These are phyloP conservation scores for Penaeus vannamei DNA, from an alignment of 1,140 invertebrate genomes.

Conservation along the genomic window DNA sequence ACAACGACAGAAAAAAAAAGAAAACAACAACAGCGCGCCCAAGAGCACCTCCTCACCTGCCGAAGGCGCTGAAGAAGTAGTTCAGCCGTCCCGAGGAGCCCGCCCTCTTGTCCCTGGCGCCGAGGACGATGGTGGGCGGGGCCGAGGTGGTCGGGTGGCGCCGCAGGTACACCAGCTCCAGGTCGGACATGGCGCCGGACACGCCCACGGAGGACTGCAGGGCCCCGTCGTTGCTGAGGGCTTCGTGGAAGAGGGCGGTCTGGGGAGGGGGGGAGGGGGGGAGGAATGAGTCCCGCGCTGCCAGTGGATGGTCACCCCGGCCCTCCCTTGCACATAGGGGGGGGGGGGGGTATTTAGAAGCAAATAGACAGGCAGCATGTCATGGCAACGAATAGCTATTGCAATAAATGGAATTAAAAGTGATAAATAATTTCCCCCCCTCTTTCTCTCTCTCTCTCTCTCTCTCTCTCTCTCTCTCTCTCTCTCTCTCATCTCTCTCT, in stretches of 20 bases:
- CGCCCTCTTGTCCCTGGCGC: not conserved
- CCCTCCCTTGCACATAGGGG: too few species aligned
- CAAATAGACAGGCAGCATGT: too few species aligned
- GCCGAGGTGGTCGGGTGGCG: not conserved
- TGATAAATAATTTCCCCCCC: too few species aligned
- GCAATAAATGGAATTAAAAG: too few species aligned
- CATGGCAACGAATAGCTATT: too few species aligned
- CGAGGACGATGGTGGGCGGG: not conserved
- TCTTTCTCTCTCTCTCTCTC: too few species aligned
- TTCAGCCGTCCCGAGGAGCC: not conserved
- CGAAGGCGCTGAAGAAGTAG: constrained; percentile 31
- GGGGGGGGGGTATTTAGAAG: too few species aligned
- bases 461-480: too few species aligned
- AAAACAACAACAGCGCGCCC: not conserved
- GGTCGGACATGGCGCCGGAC: not conserved
- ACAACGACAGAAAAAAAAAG: not conserved
- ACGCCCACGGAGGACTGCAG: constrained; percentile 39
- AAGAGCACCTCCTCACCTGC: not conserved
- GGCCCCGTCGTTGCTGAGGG: constrained; percentile 6
- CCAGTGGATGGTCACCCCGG: too few species aligned
- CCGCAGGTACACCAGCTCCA: constrained; percentile 34
- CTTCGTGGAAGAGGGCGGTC: constrained; percentile 37
- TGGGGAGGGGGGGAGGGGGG: not conserved
- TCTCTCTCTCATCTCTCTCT: too few species aligned
- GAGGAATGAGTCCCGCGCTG: too few species aligned